These are phyloP conservation scores for Aselliscus stoliczkanus DNA, from an alignment of 2,797 vertebrate species.

Conservation along the genomic window DNA sequence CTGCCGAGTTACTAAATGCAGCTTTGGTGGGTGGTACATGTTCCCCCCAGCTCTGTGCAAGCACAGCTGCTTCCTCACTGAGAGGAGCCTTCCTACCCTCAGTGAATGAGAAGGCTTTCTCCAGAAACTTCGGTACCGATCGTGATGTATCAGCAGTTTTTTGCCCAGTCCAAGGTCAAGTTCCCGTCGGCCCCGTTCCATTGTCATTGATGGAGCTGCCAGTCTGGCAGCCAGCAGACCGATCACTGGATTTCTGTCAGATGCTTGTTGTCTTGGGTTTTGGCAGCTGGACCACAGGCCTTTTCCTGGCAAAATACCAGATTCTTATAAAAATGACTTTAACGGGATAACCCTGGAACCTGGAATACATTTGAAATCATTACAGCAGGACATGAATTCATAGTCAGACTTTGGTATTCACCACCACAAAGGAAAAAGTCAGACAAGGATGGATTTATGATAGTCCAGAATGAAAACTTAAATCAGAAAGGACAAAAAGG, in stretches of 20 bases:
- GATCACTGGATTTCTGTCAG: neutral
- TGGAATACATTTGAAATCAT: conserved; percentile 38
- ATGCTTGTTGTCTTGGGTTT: neutral
- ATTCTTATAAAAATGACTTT: conserved; percentile 27
- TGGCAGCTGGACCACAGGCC: neutral
- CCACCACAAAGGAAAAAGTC: neutral
- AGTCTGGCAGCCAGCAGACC: neutral
- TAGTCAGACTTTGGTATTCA: neutral
- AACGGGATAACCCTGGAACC: neutral
- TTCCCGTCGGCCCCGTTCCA: neutral
- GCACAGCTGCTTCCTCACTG: neutral
- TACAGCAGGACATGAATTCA: neutral
- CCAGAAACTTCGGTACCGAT: neutral
- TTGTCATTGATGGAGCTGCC: neutral
- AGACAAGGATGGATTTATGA: neutral
- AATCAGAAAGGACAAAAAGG: neutral
- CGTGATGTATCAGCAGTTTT: neutral
- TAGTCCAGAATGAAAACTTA: neutral
- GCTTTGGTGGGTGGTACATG: neutral
- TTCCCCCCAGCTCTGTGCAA: neutral
- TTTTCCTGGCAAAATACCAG: conserved; percentile 24
- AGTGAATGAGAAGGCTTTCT: neutral
- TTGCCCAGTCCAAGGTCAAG: neutral
- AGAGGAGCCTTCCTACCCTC: neutral
- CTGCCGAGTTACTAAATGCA: neutral